Base-by-base conservation (phyloP, 1,140 invertebrate species). In the Dendrolimus kikuchii region DNA sequence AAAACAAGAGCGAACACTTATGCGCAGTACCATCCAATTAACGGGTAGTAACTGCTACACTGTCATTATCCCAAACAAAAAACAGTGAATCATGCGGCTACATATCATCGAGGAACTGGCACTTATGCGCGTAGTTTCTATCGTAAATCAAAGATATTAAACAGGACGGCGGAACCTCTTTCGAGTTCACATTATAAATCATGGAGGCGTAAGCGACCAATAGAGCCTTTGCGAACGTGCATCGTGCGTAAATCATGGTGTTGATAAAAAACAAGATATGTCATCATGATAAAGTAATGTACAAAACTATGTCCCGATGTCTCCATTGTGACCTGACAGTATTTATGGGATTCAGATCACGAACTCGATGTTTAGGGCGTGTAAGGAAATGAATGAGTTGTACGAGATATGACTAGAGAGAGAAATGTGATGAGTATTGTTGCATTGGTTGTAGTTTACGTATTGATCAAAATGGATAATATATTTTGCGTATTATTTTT, bases 121-220 rank as follows among this genome's bases (percentile, higher is more conserved):
- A 76, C 74, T 85, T 81, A 83, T 69, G 60, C 65, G 66, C 66
- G 76, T 78, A 80, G 77, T 80, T 81, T 82, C 78, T 81, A 82
- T 82, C 79, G 77, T 86, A 86, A 86, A 86, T 86, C 82, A 86
- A 86, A 84, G 68, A 86, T 86, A 86, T 86, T 86, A 86, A 86
- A 81, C 77, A 69, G 73, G 69, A 84, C 73, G 76, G 73, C 77
- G 74, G 79, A 75, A 84, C 80, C 81, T 86, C 82, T 84, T 84
- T 86, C 68, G 68, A 81, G 81, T 82, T 84, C 78, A 80, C 78
- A 84, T 64, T 76, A 84, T 86, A 86, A 86, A 86, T 86, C 79
- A 86, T 63, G 53, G 59, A 72, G 71, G 71, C 74, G 67, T 61
- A 70, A 78, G 69, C 76, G 65, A 73, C 69, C 75, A 75, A 77